Base-by-base conservation (phyloP, 2,888 invertebrate species). In the Scaptomyza reducta region DNA sequence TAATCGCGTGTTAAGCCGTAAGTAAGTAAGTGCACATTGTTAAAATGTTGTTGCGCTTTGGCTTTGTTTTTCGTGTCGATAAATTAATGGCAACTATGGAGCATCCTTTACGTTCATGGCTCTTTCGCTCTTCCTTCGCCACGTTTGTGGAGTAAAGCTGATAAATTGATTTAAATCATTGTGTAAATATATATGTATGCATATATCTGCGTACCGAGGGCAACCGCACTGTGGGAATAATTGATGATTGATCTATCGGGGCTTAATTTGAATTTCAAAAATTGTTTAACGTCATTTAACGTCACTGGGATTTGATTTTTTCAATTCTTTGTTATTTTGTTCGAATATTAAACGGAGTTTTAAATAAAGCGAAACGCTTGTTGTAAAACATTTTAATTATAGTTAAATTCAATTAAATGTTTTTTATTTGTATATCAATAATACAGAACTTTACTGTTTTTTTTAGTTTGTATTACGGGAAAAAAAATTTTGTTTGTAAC, bases 151-250 rank as follows among this genome's bases (percentile, higher is more conserved):
- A 61, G 69, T 49, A 70, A 68, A 72, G 71, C 70, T 75, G 83
- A 83, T 83, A 81, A 88, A 87, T 82, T 86, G 82, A 80, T 82
- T 88, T 77, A 74, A 79, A 77, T 67, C 66, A 72, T 77, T 76
- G 79, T 70, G 70, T 64, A 74, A 76, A 75, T 77, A 82, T 76
- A 71, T 56, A 10, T 35, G 35, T 13, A 35, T 29, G 35, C 22
- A 22, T 35, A 6, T 35, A 33, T 35, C 35, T n/a, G 40, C 40
- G 33, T 31, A 22, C 38, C 27, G 3, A 44, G n/a, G 16, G 10
- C 11, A 6, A 9, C 6, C 51, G 2, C n/a, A 61, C 61, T 25
- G 61, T 62, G 62, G 38, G 38, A 7, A 9, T 7, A 56, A 9
- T 16, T 40, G 16, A 16, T 14, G 14, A 40, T 51, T 16, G 22